phyloP scores from a whole-genome alignment of 1,140 invertebrate genomes.

The Drosophila kohkoa region DNA sequence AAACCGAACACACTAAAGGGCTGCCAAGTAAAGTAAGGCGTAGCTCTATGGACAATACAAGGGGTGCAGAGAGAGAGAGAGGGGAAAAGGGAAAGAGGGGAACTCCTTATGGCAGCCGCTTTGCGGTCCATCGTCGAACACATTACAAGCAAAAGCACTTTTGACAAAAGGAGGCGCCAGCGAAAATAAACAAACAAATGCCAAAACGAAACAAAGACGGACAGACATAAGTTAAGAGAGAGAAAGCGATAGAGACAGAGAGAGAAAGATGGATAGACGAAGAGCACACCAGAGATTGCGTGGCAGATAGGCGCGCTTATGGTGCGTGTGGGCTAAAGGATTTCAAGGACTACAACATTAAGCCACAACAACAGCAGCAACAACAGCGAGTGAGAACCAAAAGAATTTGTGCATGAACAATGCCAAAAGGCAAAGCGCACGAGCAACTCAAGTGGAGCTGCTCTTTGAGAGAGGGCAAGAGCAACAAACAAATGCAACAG shows the following conservation, averaged over 20 bases:
- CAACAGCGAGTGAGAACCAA: constrained; percentile 21
- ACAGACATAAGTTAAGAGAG: constrained; percentile 32
- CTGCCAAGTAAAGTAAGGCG: constrained; percentile 5
- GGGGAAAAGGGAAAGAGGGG: neutral
- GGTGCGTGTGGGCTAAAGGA: constrained; percentile 63
- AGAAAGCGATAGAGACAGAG: neutral
- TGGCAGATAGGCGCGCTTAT: constrained; percentile 51
- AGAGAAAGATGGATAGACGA: constrained; percentile 1
- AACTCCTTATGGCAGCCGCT: constrained; percentile 26
- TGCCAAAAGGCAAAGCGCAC: constrained; percentile 46
- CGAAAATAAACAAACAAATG: constrained; percentile 81
- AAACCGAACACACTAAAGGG: constrained; percentile 46
- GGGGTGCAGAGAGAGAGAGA: neutral
- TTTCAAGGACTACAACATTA: constrained; percentile 81
- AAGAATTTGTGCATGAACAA: constrained; percentile 79
- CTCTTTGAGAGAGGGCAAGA: constrained; percentile 30
- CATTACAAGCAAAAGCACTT: constrained; percentile 83
- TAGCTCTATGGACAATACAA: neutral
- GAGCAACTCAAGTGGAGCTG: constrained; percentile 20
- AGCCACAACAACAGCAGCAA: constrained; percentile 32
- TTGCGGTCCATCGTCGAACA: constrained; percentile 73
- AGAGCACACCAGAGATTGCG: constrained; percentile 17
- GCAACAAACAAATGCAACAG: constrained; percentile 21
- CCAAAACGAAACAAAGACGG: constrained; percentile 68
- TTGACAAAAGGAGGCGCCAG: constrained; percentile 80